phyloP scores from a whole-genome alignment of 2,113 vertebrate species.

The Ancistrus triradiatus region DNA sequence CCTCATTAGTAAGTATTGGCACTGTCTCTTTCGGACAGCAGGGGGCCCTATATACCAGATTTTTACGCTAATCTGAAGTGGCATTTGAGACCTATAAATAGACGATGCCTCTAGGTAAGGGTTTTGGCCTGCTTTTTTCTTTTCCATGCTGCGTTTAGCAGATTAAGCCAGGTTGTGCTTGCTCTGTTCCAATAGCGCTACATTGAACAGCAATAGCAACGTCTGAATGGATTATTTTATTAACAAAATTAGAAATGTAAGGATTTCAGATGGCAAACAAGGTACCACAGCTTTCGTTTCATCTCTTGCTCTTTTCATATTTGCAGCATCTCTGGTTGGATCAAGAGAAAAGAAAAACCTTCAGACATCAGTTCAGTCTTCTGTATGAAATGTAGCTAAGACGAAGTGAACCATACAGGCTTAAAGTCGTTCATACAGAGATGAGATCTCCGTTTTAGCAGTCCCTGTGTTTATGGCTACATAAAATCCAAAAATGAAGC shows the following conservation, averaged over 20 bases:
- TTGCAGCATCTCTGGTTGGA: too few species aligned
- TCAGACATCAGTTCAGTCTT: constrained; percentile 30
- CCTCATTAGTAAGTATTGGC: background rate
- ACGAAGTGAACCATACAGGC: constrained; percentile 19
- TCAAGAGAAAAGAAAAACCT: background rate
- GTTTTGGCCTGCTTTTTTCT: constrained; percentile 40
- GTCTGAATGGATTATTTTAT: too few species aligned
- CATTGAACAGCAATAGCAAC: background rate
- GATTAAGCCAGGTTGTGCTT: background rate
- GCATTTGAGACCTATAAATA: constrained; percentile 54
- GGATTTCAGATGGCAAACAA: too few species aligned
- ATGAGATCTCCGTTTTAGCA: constrained; percentile 18
- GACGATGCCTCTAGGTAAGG: constrained; percentile 30
- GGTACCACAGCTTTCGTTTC: too few species aligned
- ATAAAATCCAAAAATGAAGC: constrained; percentile 20
- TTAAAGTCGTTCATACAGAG: constrained; percentile 17
- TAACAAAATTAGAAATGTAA: too few species aligned
- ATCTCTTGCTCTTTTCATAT: too few species aligned
- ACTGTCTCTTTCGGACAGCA: constrained; percentile 44
- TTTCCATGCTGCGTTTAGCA: constrained; percentile 9
- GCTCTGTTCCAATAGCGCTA: background rate
- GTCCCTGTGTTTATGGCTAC: constrained; percentile 11
- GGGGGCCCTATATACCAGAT: constrained; percentile 59
- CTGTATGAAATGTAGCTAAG: constrained; percentile 27
- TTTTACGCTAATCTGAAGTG: constrained; percentile 48